A percentile compares a stretch with the other conserved stretches of the same genome.
Conservation (phyloP, 2,888 invertebrate species). For the Galerucella pusilla region DNA sequence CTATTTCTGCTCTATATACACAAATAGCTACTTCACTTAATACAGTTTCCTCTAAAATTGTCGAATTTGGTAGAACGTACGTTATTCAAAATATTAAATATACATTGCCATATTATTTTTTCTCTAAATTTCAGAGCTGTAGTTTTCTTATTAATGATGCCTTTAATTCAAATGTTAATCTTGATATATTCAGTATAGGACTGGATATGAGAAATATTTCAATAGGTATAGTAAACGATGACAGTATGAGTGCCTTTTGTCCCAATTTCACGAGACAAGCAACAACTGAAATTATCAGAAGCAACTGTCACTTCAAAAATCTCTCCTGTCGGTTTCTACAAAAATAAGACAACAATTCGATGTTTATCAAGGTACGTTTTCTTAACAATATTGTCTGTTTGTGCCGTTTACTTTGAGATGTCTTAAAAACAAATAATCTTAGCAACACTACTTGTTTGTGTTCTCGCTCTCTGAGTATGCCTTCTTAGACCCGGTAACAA, state of each 20-base stretch:
- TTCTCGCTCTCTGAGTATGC: too few species aligned
- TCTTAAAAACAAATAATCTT: too few species aligned
- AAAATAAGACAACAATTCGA: slow-evolving; percentile 67
- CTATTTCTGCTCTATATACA: too few species aligned
- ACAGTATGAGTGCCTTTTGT: slow-evolving; percentile 63
- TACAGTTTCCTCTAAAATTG: too few species aligned
- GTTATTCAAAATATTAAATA: too few species aligned
- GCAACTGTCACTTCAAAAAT: slow-evolving; percentile 66
- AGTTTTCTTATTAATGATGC: slow-evolving; percentile 82
- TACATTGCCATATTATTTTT: background rate
- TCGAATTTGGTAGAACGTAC: too few species aligned
- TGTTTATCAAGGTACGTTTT: slow-evolving; percentile 58
- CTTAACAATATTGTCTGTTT: background rate
- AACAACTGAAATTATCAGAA: background rate
- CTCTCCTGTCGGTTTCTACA: slow-evolving; percentile 72
- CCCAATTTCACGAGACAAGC: slow-evolving; percentile 46
- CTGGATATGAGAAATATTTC: slow-evolving; percentile 77
- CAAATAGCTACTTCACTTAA: too few species aligned
- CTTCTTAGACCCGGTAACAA: too few species aligned
- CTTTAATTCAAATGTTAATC: slow-evolving; percentile 79
- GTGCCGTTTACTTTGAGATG: too few species aligned
- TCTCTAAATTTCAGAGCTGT: slow-evolving; percentile 72
- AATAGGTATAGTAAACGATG: slow-evolving; percentile 83
- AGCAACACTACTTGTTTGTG: too few species aligned
- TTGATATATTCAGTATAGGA: slow-evolving; percentile 83